phyloP scores from a whole-genome alignment of 2,113 vertebrate species.

The Lepus timidus region DNA sequence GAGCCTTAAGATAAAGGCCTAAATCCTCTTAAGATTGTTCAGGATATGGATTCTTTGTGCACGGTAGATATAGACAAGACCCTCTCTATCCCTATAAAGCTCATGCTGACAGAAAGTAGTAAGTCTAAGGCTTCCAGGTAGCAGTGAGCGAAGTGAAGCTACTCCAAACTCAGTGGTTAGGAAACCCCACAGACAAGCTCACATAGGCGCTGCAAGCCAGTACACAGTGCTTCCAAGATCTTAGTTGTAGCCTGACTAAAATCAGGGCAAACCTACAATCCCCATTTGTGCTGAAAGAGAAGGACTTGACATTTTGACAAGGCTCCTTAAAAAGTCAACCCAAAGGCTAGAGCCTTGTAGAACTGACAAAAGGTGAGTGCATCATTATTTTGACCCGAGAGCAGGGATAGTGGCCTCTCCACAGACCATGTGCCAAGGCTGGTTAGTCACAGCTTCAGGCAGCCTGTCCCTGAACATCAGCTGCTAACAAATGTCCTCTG shows the following conservation, averaged over 20 bases:
- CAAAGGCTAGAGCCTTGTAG: background rate
- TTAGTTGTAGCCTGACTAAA: background rate
- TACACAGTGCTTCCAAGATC: background rate
- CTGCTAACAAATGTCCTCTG: slow-evolving; percentile 56
- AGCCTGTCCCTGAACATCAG: background rate
- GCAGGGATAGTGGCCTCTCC: background rate
- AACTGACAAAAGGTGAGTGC: background rate
- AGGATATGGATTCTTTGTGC: background rate
- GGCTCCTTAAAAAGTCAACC: background rate
- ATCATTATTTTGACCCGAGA: background rate
- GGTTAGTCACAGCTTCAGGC: background rate
- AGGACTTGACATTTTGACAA: background rate
- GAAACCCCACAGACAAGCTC: background rate
- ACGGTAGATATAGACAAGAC: background rate
- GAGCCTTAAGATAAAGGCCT: background rate
- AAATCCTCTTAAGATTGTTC: background rate
- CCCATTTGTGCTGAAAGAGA: background rate
- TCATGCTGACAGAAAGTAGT: background rate
- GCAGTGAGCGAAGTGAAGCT: background rate
- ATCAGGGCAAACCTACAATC: background rate
- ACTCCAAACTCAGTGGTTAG: background rate
- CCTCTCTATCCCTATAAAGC: background rate
- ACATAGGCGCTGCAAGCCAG: background rate
- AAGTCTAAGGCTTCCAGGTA: background rate
- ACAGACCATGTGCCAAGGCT: background rate